Conservation (phyloP, 2,797 vertebrate species). For the Orientallactaga sibirica region DNA sequence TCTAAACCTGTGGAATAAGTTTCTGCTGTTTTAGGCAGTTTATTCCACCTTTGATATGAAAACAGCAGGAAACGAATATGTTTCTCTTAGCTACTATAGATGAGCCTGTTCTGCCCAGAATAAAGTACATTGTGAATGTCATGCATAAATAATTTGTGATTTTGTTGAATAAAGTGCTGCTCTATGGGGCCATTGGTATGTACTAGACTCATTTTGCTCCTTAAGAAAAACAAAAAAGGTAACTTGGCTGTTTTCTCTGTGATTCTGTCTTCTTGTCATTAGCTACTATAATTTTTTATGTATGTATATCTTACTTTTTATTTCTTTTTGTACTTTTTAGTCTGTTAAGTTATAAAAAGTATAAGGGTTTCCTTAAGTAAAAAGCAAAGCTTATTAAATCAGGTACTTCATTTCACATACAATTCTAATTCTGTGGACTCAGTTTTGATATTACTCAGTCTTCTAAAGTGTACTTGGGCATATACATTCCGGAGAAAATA, state of each 20-base stretch:
- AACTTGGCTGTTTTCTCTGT: not conserved
- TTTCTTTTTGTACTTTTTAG: not conserved
- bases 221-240: not conserved
- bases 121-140: not conserved
- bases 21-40: not conserved
- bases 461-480: not conserved
- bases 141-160: not conserved
- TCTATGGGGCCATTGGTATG: not conserved
- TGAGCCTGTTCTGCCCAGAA: not conserved
- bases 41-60: not conserved
- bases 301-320: not conserved
- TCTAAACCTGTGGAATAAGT: not conserved
- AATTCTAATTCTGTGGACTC: not conserved
- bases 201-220: not conserved
- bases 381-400: not conserved
- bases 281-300: not conserved
- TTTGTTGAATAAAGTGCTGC: not conserved
- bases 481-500: not conserved
- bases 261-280: not conserved
- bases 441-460: not conserved
- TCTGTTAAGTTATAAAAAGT: not conserved
- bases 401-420: conserved; percentile 1
- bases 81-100: not conserved
- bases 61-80: not conserved
- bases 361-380: not conserved